phyloP scores from a whole-genome alignment of 1,140 invertebrate genomes.

The Cataglyphis hispanica region DNA sequence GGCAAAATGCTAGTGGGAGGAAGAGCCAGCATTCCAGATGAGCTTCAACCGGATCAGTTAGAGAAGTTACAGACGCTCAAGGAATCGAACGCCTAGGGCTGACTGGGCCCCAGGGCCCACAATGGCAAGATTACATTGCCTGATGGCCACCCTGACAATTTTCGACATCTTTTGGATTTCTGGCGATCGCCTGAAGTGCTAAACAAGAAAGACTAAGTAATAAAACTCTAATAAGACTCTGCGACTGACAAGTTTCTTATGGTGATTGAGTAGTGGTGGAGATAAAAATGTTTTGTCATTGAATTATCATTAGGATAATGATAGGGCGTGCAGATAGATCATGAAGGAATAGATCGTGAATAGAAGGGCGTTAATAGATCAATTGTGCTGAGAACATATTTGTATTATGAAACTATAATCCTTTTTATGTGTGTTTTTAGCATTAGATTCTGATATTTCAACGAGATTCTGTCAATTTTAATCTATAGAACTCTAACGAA shows the following conservation, averaged over 20 bases:
- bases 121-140: constrained; percentile 83
- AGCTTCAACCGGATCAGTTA: constrained; percentile 94
- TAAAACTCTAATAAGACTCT: constrained; percentile 24
- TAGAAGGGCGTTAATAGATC: constrained; percentile 48
- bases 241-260: constrained; percentile 23
- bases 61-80: constrained; percentile 94
- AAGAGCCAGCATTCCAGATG: constrained; percentile 93
- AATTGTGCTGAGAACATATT: not conserved
- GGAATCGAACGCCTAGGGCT: constrained; percentile 94
- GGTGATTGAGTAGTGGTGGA: constrained; percentile 21
- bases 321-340: too few species aligned
- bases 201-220: constrained; percentile 79
- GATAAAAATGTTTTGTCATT: constrained; percentile 11
- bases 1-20: constrained; percentile 91
- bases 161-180: constrained; percentile 83
- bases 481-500: not conserved
- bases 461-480: constrained; percentile 4
- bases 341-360: too few species aligned
- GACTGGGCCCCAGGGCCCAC: constrained; percentile 82
- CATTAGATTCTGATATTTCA: not conserved
- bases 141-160: constrained; percentile 83
- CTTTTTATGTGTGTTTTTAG: not conserved
- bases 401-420: constrained; percentile 2
- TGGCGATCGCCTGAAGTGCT: constrained; percentile 82
- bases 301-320: constrained; percentile 7